These are phyloP conservation scores for Puntigrus tetrazona DNA, from an alignment of 2,113 vertebrate species.

Conservation along the genomic window DNA sequence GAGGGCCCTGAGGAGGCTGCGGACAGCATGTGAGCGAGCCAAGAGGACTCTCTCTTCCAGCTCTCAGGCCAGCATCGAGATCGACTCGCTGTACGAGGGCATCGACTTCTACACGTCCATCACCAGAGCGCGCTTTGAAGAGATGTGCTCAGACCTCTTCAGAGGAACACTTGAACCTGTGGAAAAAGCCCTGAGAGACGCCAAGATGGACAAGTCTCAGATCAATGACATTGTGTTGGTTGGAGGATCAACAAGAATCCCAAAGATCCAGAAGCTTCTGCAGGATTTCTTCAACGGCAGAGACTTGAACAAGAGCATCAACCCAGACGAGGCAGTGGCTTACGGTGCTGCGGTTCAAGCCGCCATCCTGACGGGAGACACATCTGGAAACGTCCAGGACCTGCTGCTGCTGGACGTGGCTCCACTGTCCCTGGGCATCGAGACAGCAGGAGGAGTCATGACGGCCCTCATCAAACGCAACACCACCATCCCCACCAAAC, in stretches of 20 bases:
- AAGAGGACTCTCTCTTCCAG: constrained; percentile 87
- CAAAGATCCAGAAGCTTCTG: constrained; percentile 89
- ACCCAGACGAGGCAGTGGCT: constrained; percentile 76
- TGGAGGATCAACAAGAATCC: constrained; percentile 88
- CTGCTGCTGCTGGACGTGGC: constrained; percentile 25
- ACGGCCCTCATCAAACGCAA: constrained; percentile 18
- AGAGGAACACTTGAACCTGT: constrained; percentile 88
- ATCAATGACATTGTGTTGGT: constrained; percentile 87
- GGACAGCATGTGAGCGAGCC: constrained; percentile 86
- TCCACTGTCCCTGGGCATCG: constrained; percentile 4
- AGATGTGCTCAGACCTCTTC: constrained; percentile 87
- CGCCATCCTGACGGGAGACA: constrained; percentile 30
- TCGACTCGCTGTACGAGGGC: constrained; percentile 8
- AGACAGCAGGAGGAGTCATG: constrained; percentile 23
- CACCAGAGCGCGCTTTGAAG: constrained; percentile 84
- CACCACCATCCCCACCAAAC: constrained; percentile 31
- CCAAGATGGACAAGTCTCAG: constrained; percentile 81
- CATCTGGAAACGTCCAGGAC: constrained; percentile 21
- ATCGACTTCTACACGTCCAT: constrained; percentile 91
- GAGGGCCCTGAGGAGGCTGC: constrained; percentile 82
- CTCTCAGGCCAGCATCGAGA: constrained; percentile 73
- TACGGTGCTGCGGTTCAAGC: constrained; percentile 83
- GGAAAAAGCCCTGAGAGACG: constrained; percentile 74
- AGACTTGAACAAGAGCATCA: constrained; percentile 54
- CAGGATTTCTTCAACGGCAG: constrained; percentile 53